Base-by-base conservation (phyloP, 2,797 vertebrate genomes). In the Erpetoichthys calabaricus region DNA sequence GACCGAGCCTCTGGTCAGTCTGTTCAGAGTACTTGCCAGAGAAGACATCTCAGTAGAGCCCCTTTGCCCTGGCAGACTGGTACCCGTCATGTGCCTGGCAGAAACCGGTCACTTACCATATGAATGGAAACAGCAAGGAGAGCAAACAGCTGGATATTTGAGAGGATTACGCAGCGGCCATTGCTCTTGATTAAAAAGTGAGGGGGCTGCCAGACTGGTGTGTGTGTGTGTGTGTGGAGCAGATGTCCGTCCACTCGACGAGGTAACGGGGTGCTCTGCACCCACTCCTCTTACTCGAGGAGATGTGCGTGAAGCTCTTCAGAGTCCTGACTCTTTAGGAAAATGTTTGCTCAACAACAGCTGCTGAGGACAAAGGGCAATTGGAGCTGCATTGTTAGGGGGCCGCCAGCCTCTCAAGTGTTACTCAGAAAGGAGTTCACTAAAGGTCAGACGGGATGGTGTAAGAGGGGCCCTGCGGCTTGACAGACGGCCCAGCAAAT, bases 401-500 rank as follows among this genome's bases (percentile, higher is more conserved):
- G 25, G 25, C 25, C 25, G 25, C 25, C 25, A 25, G 25, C 77
- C 76, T 67, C 62, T 66, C 62, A 61, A 62, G 4, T 50, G 67
- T 68, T 63, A 63, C 64, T 61, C 60, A 57, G 63, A 65, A 71
- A 63, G 66, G 65, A 0, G 8, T 57, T 49, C 63, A 69, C 65
- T 51, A 71, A 67, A 57, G 65, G 57, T 59, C 61, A 65, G 60
- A 68, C 9, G 67, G 68, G 72, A 69, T 72, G 68, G 66, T 61
- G 0, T 0, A 59, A 56, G 45, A 63, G 56, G 59, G 63, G 54
- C 53, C 0, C 0, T 59, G 62, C 57, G 10, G 58, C 60, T 60
- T 45, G 42, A 3, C 3, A n/a, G 4, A 6, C 6, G 3, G 5
- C n/a, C 43, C 25, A 25, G 25, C 25, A 25, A 25, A 25, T 25